Base-by-base conservation (phyloP, 2,888 invertebrate genomes). In the Pseudanteris insignis region DNA sequence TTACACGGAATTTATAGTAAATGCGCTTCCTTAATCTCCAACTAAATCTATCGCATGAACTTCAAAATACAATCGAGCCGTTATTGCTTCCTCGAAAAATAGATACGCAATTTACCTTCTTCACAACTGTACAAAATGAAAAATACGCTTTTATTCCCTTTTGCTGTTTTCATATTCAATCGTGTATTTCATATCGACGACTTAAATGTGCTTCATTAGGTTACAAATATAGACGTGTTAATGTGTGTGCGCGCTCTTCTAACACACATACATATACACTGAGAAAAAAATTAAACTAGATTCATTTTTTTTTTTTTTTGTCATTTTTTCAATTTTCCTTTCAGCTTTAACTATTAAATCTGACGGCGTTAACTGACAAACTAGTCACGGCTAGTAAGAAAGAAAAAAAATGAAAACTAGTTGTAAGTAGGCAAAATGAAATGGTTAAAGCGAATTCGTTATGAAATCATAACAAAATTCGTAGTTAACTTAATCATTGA, bases 31-130 rank as follows among this genome's bases (percentile, higher is more conserved):
- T 46, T 51, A 59, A 46, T 59, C 37, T 34, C 46, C 47, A 46
- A 29, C 51, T 41, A 59, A 13, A 29, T 29, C 59, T 59, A 59
- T 59, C 47, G 51, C 51, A 46, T 50, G 34, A 59, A 53, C 51
- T 30, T 46, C 59, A 59, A 59, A 59, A 59, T 59, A 59, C 59
- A 59, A 12, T 47, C 59, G 41, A 59, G 51, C 51, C 41, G 51
- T 59, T 59, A 59, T 59, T 59, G 59, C 59, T 59, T 59, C 25
- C 51, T 59, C 51, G 46, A 59, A 59, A 59, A 59, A 59, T 59
- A 59, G 59, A 59, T 41, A 59, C 47, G 51, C 51, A 59, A 47
- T 59, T 59, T 53, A 53, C 51, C 36, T 28, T 47, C 51, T 58
- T 46, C 37, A 44, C 36, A 59, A 59, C 59, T 59, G 59, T 59